Conservation (phyloP, 2,888 invertebrate species). For the Orchesellides sinensis region DNA sequence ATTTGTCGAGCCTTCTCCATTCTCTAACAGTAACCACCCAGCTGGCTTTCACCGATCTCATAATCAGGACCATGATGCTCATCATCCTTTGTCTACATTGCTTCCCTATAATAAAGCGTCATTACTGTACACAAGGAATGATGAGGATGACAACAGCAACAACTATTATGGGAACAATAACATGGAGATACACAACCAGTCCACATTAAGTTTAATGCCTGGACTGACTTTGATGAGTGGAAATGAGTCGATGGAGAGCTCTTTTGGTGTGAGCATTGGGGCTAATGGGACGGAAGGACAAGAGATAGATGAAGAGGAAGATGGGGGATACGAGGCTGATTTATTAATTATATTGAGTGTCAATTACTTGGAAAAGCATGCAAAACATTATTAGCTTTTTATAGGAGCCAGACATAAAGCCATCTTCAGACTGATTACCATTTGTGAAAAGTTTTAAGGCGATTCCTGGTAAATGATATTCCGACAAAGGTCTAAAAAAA, state of each 20-base stretch:
- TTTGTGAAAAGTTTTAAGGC: too few species aligned
- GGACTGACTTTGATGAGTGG: slow-evolving; percentile 33
- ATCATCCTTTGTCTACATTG: not conserved
- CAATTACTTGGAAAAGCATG: too few species aligned
- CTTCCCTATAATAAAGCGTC: not conserved
- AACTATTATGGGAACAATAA: slow-evolving; percentile 24
- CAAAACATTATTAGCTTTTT: too few species aligned
- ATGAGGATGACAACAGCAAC: slow-evolving; percentile 11
- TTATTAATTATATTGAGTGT: too few species aligned
- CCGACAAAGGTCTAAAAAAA: too few species aligned
- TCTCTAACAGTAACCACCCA: slow-evolving; percentile 10
- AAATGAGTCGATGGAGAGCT: slow-evolving; percentile 45
- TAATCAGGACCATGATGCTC: slow-evolving; percentile 19
- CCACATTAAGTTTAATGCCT: slow-evolving; percentile 31
- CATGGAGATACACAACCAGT: slow-evolving; percentile 11
- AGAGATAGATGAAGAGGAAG: slow-evolving; percentile 37
- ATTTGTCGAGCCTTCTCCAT: not conserved
- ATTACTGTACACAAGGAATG: not conserved
- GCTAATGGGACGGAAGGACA: slow-evolving; percentile 42
- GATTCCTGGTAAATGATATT: too few species aligned
- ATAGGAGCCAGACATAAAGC: too few species aligned
- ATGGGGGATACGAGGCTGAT: too few species aligned
- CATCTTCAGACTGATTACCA: too few species aligned
- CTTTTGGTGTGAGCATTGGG: slow-evolving; percentile 3
- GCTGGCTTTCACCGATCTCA: slow-evolving; percentile 1